Evolutionary conservation across 2,797 vertebrate genomes (phyloP), one percentile per base, ranked within the genome.

Genomic region (Schizopygopsis malacanthus): DNA sequence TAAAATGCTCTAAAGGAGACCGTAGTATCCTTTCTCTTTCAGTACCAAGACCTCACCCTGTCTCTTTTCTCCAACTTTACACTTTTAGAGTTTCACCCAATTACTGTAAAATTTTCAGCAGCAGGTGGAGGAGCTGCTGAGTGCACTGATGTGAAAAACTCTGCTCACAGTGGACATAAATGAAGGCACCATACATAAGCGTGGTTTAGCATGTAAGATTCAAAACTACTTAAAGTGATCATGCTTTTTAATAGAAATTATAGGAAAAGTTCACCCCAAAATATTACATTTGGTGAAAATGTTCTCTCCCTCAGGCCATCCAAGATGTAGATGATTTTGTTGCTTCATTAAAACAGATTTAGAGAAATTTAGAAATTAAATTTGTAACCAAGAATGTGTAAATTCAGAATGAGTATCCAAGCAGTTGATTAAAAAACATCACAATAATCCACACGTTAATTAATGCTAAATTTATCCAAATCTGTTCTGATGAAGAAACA

Each of bases 51-150:
- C 56, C 59, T 63, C 59, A 22, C 59, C 81, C 41, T 45, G 12
- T 63, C 16, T 20, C 75, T 12, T 33, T 65, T 61, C 7, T 61
- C 37, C n/a, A 79, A 61, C 54, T 61, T 56, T 67, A 18, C 25
- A 9, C 33, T 72, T 81, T 85, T 25, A 8, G 65, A 54, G 28
- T 71, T 82, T 12, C 28, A 59, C 69, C 25, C 39, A 63, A 82
- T 75, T 65, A 82, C 76, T 75, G 63, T 65, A 59, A 59, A 71
- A 75, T 43, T 85, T 89, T 84, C 41, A 77, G 59, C 69, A 52
- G 81, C 79, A 87, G 79, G 79, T 79, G 25, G 61, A 76, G 65
- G 41, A 69, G 43, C 59, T 70, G 52, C n/a, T 43, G 41, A 65
- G 56, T 47, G 28, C 43, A 65, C 6, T 65, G 56, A 79, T 54